These are phyloP conservation scores for Anaspis maculata DNA, from an alignment of 2,888 invertebrate species.

Conservation along the genomic window DNA sequence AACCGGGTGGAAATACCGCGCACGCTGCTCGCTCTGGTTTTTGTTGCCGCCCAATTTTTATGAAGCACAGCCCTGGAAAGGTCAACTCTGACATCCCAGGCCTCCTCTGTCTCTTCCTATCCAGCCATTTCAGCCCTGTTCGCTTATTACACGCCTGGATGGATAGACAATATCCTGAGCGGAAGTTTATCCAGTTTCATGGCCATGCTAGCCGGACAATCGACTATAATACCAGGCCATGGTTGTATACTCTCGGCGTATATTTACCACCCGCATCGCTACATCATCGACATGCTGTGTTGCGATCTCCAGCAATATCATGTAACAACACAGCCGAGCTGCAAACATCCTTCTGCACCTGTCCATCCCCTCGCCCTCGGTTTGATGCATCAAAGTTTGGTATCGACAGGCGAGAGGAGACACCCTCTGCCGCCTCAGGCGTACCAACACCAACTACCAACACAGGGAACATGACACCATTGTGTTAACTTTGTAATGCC, in stretches of 20 bases:
- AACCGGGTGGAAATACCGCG: neutral
- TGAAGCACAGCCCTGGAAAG: slow-evolving; percentile 3
- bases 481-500: too few species aligned
- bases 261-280: too few species aligned
- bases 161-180: slow-evolving; percentile 23
- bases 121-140: too few species aligned
- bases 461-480: too few species aligned
- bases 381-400: slow-evolving; percentile 9
- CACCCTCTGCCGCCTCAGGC: too few species aligned
- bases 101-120: slow-evolving; percentile 5
- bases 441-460: too few species aligned
- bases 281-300: too few species aligned
- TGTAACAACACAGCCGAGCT: too few species aligned
- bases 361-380: too few species aligned
- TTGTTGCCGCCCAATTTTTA: neutral
- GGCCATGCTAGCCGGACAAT: slow-evolving; percentile 5
- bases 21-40: neutral
- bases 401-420: too few species aligned
- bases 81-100: slow-evolving; percentile 10
- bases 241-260: slow-evolving; percentile 2
- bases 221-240: slow-evolving; percentile 5
- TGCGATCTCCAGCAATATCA: too few species aligned
- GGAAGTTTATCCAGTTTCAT: slow-evolving; percentile 20
- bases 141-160: slow-evolving; percentile 23
- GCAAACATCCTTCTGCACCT: too few species aligned